These are phyloP conservation scores for Caenorhabditis plicata DNA, from an alignment of 2,888 invertebrate species.

Conservation along the genomic window DNA sequence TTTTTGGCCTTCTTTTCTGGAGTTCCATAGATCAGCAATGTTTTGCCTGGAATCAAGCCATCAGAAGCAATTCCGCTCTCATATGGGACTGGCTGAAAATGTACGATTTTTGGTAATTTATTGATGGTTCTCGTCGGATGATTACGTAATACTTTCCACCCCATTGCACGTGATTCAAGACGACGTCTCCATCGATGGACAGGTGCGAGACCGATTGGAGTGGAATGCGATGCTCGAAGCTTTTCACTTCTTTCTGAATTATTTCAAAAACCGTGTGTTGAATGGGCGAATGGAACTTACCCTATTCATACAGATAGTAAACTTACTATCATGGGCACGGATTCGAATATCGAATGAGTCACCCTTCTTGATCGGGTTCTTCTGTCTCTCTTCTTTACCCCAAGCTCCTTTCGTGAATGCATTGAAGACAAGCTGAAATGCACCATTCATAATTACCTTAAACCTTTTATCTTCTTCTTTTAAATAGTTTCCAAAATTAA, in stretches of 20 bases:
- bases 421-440: conserved; percentile 52
- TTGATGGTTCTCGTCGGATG: background rate
- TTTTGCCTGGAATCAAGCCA: conserved; percentile 52
- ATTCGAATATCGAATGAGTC: conserved; percentile 57
- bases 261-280: conserved; percentile 2
- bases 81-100: conserved; percentile 55
- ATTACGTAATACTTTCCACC: conserved; percentile 57
- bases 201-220: conserved; percentile 53
- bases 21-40: conserved; percentile 47
- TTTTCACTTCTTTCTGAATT: conserved; percentile 50
- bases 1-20: conserved; percentile 61
- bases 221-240: conserved; percentile 55
- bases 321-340: conserved; percentile 56
- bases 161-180: conserved; percentile 55
- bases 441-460: too few relatives aligned
- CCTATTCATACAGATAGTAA: conserved; percentile 47
- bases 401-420: conserved; percentile 53
- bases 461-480: too few relatives aligned
- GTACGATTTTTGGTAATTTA: background rate
- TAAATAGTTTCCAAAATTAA: too few relatives aligned
- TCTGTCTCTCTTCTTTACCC: conserved; percentile 59
- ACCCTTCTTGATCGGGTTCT: conserved; percentile 58
- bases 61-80: conserved; percentile 53
- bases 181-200: conserved; percentile 54
- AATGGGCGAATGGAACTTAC: conserved; percentile 19